A percentile compares a stretch with the other conserved stretches of the same genome.
Conservation (phyloP, 1,140 invertebrate species). For the Idris sp. region DNA sequence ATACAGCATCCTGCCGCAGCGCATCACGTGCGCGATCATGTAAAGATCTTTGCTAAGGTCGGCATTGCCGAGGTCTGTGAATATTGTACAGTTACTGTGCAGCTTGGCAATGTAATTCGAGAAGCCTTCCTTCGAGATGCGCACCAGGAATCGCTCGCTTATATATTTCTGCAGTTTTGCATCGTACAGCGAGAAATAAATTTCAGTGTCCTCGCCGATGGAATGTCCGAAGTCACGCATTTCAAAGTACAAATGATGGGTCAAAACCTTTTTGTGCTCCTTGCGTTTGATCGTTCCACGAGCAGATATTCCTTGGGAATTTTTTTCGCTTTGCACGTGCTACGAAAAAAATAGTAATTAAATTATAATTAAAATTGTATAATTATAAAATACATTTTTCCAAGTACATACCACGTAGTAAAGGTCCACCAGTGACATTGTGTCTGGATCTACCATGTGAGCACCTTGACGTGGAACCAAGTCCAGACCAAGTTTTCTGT, state of each 20-base stretch:
- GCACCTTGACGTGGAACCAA: constrained; percentile 91
- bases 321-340: constrained; percentile 90
- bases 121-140: constrained; percentile 92
- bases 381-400: not conserved
- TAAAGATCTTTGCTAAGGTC: constrained; percentile 90
- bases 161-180: constrained; percentile 84
- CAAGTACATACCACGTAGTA: constrained; percentile 85
- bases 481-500: constrained; percentile 93
- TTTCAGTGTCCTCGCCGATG: constrained; percentile 91
- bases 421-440: constrained; percentile 91
- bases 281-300: constrained; percentile 85
- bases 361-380: too few species aligned
- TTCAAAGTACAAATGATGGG: constrained; percentile 91
- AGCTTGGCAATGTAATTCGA: constrained; percentile 92
- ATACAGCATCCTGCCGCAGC: constrained; percentile 91
- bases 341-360: constrained; percentile 52
- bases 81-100: constrained; percentile 92
- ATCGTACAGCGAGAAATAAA: constrained; percentile 92
- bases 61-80: constrained; percentile 89
- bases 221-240: constrained; percentile 92
- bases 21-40: constrained; percentile 91
- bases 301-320: constrained; percentile 86
- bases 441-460: constrained; percentile 91
- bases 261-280: constrained; percentile 83
- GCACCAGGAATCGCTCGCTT: constrained; percentile 92